phyloP scores from a whole-genome alignment of 2,888 invertebrate genomes.

The Thereva nobilitata region DNA sequence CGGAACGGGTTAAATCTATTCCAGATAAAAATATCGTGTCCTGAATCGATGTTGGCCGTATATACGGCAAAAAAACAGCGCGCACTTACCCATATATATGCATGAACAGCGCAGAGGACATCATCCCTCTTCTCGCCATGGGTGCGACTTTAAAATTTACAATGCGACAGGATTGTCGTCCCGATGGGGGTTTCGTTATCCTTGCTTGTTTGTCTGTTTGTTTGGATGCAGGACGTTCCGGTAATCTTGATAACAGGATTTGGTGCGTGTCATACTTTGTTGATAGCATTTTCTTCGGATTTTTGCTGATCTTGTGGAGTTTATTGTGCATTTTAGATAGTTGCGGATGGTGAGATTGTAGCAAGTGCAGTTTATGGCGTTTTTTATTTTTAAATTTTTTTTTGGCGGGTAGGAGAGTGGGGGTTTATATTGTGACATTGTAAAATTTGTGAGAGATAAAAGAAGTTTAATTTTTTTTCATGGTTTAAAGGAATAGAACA shows the following conservation, averaged over 20 bases:
- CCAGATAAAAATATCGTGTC: conserved; percentile 43
- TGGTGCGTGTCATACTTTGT: conserved; percentile 20
- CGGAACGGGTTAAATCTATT: conserved; percentile 46
- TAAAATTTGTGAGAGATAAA: no score
- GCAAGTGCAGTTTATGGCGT: no score
- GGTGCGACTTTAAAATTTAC: conserved; percentile 33
- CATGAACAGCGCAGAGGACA: neutral
- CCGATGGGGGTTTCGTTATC: conserved; percentile 5
- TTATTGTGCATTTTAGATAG: no score
- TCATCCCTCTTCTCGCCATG: conserved; percentile 10
- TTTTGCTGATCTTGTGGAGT: neutral
- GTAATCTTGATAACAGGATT: conserved; percentile 30
- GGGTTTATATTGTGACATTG: no score
- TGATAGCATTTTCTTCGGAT: conserved; percentile 17
- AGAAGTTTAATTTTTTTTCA: no score
- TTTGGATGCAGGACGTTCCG: conserved; percentile 22
- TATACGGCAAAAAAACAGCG: neutral
- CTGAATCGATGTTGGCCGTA: neutral
- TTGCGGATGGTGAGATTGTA: no score
- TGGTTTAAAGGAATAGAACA: no score
- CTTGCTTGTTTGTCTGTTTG: neutral
- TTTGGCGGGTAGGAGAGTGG: no score
- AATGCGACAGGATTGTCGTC: conserved; percentile 11
- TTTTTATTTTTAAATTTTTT: no score
- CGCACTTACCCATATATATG: neutral